phyloP scores from a whole-genome alignment of 2,888 invertebrate genomes.

The Catocala sponsa region DNA sequence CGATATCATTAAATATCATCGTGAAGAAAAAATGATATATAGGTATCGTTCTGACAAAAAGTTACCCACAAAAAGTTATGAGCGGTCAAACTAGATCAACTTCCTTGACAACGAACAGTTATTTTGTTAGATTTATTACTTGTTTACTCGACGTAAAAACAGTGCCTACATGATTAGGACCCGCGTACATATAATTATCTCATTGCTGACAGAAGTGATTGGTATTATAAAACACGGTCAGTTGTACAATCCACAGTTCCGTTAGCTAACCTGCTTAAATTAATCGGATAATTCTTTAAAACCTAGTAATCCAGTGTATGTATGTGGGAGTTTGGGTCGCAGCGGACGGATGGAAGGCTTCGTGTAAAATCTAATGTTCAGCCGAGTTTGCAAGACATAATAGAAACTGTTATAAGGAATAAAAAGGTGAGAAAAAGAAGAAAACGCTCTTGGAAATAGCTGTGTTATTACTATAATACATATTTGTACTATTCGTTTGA shows the following conservation, averaged over 20 bases:
- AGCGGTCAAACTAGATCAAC: constrained; percentile 69
- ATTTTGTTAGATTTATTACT: constrained; percentile 60
- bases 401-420: too few relatives aligned
- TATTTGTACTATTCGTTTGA: too few relatives aligned
- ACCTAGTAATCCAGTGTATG: constrained; percentile 3
- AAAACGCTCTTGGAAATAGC: too few relatives aligned
- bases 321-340: background rate
- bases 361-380: too few relatives aligned
- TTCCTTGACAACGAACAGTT: constrained; percentile 75
- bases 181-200: constrained; percentile 46
- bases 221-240: constrained; percentile 43
- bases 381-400: too few relatives aligned
- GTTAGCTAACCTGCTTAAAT: constrained; percentile 44
- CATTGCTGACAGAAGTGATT: constrained; percentile 29
- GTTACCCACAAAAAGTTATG: constrained; percentile 59
- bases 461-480: too few relatives aligned
- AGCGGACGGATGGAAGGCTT: too few relatives aligned
- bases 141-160: constrained; percentile 49
- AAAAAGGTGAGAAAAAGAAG: too few relatives aligned
- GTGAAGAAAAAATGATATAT: constrained; percentile 62
- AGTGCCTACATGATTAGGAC: constrained; percentile 24
- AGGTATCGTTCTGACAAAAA: constrained; percentile 60
- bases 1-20: constrained; percentile 76
- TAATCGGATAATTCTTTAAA: constrained; percentile 31
- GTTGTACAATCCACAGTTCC: constrained; percentile 29